Evolutionary conservation across 2,113 vertebrate species (phyloP).

Genomic region (Antigone vipio): DNA sequence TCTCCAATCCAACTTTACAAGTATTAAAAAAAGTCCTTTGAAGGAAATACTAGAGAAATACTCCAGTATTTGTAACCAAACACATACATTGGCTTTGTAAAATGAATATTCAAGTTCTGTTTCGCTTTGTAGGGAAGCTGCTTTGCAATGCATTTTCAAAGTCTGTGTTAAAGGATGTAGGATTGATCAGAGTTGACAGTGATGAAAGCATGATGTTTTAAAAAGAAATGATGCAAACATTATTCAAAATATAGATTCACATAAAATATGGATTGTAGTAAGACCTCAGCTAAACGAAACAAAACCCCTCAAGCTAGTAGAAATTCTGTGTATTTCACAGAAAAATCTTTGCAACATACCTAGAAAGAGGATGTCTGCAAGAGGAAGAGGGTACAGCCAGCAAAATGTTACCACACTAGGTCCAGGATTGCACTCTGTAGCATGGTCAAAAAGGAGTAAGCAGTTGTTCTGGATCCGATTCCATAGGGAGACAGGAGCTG

Average conservation of each 20-base stretch:
- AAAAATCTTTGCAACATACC: background rate
- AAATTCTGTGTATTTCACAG: background rate
- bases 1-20: conserved; percentile 12
- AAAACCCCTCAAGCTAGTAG: background rate
- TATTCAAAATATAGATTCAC: background rate
- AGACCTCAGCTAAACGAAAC: background rate
- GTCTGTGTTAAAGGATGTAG: background rate
- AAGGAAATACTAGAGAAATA: conserved; percentile 27
- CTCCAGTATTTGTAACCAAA: conserved; percentile 7
- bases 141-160: background rate
- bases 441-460: background rate
- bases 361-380: background rate
- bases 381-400: background rate
- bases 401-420: background rate
- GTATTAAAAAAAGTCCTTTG: background rate
- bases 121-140: background rate
- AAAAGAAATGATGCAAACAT: background rate
- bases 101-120: background rate
- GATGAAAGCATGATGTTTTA: background rate
- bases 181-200: background rate
- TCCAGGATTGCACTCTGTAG: background rate
- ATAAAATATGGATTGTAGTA: background rate
- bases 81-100: background rate
- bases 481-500: background rate
- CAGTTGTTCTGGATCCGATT: background rate